These are phyloP conservation scores for Epirrita christyi DNA, from an alignment of 2,888 invertebrate genomes.

Conservation along the genomic window DNA sequence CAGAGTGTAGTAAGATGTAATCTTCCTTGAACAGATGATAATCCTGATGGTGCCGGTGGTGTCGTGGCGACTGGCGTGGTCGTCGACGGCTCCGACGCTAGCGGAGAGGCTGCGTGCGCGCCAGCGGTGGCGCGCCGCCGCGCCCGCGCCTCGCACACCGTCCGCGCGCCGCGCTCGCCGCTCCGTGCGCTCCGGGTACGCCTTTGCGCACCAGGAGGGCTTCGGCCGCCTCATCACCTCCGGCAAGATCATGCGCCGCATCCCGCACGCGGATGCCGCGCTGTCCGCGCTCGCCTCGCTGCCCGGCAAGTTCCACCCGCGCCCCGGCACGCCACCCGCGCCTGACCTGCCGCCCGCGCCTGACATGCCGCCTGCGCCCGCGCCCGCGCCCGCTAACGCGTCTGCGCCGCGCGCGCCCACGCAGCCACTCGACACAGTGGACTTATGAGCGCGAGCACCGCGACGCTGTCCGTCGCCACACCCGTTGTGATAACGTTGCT, in stretches of 20 bases:
- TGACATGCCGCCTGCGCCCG: no score
- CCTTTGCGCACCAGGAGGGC: constrained; percentile 95
- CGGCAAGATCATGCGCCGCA: constrained; percentile 96
- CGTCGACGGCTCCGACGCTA: constrained; percentile 95
- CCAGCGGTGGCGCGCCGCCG: constrained; percentile 88
- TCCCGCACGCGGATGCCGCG: constrained; percentile 92
- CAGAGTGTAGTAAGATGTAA: no score
- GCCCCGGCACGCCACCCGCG: constrained; percentile 87
- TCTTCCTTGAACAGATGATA: constrained; percentile 73
- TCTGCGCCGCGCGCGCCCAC: constrained; percentile 85
- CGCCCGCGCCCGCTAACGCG: no score
- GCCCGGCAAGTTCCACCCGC: constrained; percentile 86
- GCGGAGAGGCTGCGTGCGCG: constrained; percentile 95
- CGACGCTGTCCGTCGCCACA: constrained; percentile 42
- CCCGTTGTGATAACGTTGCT: constrained; percentile 62
- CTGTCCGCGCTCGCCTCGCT: constrained; percentile 86
- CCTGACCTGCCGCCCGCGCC: constrained; percentile 75
- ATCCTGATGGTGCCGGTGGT: constrained; percentile 96
- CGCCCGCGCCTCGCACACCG: constrained; percentile 92
- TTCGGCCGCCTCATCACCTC: constrained; percentile 93
- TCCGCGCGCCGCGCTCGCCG: constrained; percentile 95
- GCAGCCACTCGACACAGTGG: constrained; percentile 90
- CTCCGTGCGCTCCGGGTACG: constrained; percentile 97
- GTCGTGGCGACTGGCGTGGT: constrained; percentile 97
- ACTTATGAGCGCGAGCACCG: constrained; percentile 78